These are phyloP conservation scores for Ptilonorhynchus violaceus DNA, from an alignment of 2,113 vertebrate genomes.

Conservation along the genomic window DNA sequence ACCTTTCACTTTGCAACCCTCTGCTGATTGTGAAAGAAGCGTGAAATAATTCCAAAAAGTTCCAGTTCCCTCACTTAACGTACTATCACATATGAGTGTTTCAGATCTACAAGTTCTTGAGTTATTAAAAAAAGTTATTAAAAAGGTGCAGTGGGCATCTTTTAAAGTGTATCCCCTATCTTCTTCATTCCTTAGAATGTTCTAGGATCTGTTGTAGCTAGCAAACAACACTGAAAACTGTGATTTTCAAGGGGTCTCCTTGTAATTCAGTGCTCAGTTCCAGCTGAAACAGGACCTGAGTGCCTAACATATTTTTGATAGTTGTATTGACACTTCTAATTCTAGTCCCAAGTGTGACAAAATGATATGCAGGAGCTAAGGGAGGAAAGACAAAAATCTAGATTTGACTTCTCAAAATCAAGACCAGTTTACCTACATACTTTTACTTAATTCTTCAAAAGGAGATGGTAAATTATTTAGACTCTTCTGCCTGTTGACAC, in stretches of 20 bases:
- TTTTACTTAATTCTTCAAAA: background rate
- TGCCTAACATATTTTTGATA: background rate
- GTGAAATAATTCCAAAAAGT: background rate
- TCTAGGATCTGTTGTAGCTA: background rate
- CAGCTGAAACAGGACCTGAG: background rate
- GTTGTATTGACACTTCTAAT: background rate
- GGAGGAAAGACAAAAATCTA: background rate
- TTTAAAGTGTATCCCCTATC: background rate
- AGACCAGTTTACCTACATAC: background rate
- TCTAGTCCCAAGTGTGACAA: background rate
- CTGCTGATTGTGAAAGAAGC: background rate
- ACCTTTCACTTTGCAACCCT: background rate
- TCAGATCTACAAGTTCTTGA: background rate
- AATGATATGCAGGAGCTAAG: background rate
- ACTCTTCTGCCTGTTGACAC: background rate
- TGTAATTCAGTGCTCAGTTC: background rate
- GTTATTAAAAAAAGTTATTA: background rate
- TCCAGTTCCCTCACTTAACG: background rate
- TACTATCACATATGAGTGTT: background rate
- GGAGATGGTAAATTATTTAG: background rate
- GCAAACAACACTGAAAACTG: background rate
- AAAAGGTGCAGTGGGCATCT: background rate
- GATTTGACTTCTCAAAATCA: background rate
- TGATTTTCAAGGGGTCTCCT: background rate
- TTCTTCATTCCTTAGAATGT: background rate